Evolutionary conservation across 2,113 vertebrate genomes (phyloP).

Genomic region (Paradisaea rubra): DNA sequence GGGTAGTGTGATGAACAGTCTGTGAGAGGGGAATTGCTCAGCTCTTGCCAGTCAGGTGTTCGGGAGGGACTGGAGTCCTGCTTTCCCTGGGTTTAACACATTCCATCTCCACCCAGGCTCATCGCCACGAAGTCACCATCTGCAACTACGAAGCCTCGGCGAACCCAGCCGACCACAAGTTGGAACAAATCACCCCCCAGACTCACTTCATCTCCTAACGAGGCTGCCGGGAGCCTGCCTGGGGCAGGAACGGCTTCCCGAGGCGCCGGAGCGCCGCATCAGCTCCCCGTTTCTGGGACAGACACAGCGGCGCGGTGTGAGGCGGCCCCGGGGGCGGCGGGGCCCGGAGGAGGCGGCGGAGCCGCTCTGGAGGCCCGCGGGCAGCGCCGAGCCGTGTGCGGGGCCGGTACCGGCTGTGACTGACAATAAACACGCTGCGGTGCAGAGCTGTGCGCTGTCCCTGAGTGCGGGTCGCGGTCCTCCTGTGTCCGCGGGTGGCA

Average conservation of each 20-base stretch:
- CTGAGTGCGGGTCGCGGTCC: not conserved
- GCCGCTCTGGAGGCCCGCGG: not conserved
- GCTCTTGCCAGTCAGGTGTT: not conserved
- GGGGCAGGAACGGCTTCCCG: not conserved
- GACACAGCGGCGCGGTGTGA: not conserved
- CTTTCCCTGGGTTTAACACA: not conserved
- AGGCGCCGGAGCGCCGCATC: not conserved
- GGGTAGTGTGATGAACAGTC: not conserved
- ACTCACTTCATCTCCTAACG: conserved; percentile 90
- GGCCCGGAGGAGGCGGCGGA: not conserved
- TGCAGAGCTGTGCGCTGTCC: not conserved
- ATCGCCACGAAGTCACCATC: conserved; percentile 93
- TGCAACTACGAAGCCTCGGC: conserved; percentile 93
- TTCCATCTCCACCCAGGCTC: conserved; percentile 70
- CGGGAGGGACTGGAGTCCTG: not conserved
- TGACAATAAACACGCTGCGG: not conserved
- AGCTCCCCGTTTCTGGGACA: not conserved
- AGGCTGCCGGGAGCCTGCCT: not conserved
- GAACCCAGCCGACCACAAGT: conserved; percentile 91
- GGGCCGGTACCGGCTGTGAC: not conserved
- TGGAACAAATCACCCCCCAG: conserved; percentile 84
- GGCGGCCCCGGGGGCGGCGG: not conserved
- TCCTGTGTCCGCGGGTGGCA: not conserved
- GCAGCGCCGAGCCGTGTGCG: not conserved
- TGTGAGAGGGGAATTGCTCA: not conserved